Conservation (phyloP, 2,888 invertebrate species). For the Seira musarum region DNA sequence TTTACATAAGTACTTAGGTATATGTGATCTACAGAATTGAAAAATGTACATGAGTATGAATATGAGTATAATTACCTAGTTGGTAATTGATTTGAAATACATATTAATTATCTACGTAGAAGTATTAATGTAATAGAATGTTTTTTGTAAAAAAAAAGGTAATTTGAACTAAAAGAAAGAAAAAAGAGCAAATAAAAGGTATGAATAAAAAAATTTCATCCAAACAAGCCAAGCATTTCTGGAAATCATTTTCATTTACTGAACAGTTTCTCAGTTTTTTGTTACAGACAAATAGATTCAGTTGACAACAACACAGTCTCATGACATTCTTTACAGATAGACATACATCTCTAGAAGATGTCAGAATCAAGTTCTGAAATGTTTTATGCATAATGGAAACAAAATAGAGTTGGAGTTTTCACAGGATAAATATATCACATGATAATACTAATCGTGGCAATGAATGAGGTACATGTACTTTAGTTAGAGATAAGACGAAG, state of each 20-base stretch:
- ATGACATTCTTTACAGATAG: neutral
- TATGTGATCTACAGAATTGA: too few relatives aligned
- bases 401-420: neutral
- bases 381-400: neutral
- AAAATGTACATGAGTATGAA: too few relatives aligned
- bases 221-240: conserved; percentile 9
- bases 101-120: too few relatives aligned
- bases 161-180: neutral
- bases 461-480: conserved; percentile 7
- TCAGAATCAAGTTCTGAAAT: too few relatives aligned
- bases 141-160: too few relatives aligned
- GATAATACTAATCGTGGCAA: neutral
- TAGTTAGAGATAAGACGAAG: neutral
- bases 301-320: neutral
- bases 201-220: neutral
- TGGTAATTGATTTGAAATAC: too few relatives aligned
- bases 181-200: neutral
- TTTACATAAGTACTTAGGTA: too few relatives aligned
- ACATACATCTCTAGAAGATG: neutral
- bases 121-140: too few relatives aligned
- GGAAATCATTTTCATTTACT: neutral
- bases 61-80: too few relatives aligned
- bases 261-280: neutral
- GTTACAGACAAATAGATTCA: neutral
- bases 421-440: conserved; percentile 12